Base-by-base conservation (phyloP, 2,113 vertebrate genomes). In the Corythornis vintsioides region DNA sequence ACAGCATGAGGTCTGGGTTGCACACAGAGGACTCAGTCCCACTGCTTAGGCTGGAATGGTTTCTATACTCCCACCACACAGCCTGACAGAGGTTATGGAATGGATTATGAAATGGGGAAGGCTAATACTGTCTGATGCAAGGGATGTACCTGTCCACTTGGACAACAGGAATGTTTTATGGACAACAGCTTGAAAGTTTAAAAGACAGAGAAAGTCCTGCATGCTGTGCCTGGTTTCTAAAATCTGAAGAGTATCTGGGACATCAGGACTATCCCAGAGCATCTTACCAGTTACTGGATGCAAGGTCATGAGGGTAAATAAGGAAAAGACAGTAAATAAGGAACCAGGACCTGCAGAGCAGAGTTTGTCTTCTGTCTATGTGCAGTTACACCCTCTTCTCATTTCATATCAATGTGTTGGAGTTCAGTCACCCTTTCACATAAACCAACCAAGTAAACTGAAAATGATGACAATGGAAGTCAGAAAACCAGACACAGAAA, bases 41-140 rank as follows among this genome's bases (percentile, higher is more conserved):
- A 33, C 31, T 1, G 0, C 26, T 15, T 12, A 10, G 16, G 19
- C 28, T 28, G 35, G 20, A n/a, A 50, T 7, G 1, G 11, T 18
- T 7, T 61, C 3, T 26, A 2, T 31, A 21, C 29, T 74, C 29
- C 55, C 61, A 50, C 48, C 24, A 11, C 7, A 3, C 9, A 56
- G 17, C 42, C 82, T 24, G 17, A 22, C 25, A 69, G 48, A 74
- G 10, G 13, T 15, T 60, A 2, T 60, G 28, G n/a, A n/a, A 20
- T 4, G 3, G 53, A 18, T 21, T 63, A 14, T 43, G 56, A 50
- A 38, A 28, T 28, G 9, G 13, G 29, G 10, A 80, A 22, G 8
- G 55, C 55, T 67, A 53, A 31, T 42, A n/a, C 2, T 24, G 55
- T 48, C 67, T 61, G 56, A n/a, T 67, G 10, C 15, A 10, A 29